Conservation (phyloP, 2,113 vertebrate genomes). For the Gobiocypris rarus region DNA sequence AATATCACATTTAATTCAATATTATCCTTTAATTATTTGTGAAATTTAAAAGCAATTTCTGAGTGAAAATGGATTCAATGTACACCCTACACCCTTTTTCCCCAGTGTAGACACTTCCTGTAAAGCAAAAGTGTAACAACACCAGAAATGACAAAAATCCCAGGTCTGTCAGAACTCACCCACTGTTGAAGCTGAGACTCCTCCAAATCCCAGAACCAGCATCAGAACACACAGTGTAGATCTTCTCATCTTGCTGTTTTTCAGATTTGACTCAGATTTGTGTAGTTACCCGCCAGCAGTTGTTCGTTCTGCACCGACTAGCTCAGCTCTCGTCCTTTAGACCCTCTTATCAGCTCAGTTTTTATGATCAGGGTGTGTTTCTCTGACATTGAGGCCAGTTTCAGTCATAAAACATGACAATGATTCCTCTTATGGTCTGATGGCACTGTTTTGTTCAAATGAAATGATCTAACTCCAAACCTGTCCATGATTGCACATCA, state of each 20-base stretch:
- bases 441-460: neutral
- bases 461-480: neutral
- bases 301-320: neutral
- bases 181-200: neutral
- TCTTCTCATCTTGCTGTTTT: conserved; percentile 41
- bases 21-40: too few species aligned
- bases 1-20: too few species aligned
- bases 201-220: conserved; percentile 25
- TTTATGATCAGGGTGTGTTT: conserved; percentile 62
- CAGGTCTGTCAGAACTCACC: conserved; percentile 32
- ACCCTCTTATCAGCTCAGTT: conserved; percentile 56
- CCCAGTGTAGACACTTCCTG: neutral
- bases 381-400: conserved; percentile 50
- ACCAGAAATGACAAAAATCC: neutral
- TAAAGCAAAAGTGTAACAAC: neutral
- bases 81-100: too few species aligned
- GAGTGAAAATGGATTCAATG: too few species aligned
- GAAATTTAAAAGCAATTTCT: too few species aligned
- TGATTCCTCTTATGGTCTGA: neutral
- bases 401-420: conserved; percentile 55
- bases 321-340: conserved; percentile 52
- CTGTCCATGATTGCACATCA: neutral
- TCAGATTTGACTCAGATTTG: neutral
- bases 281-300: neutral
- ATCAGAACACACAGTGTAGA: conserved; percentile 30